These are phyloP conservation scores for Premnoplex brunnescens DNA, from an alignment of 2,797 vertebrate genomes.

Conservation along the genomic window DNA sequence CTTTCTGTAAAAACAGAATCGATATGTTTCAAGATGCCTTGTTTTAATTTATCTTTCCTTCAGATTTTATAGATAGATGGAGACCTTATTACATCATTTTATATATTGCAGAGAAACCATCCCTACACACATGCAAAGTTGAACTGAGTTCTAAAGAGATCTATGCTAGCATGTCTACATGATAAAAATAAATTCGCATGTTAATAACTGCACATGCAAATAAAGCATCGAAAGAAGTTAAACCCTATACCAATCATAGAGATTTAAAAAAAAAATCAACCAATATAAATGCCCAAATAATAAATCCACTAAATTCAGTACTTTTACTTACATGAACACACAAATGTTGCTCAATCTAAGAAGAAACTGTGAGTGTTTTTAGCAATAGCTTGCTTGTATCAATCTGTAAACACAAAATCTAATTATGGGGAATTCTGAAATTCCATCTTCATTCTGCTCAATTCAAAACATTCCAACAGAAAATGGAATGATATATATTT, in stretches of 20 bases:
- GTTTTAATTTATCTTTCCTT: constrained; percentile 28
- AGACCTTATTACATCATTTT: background rate
- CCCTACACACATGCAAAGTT: background rate
- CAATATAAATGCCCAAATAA: background rate
- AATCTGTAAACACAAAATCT: background rate
- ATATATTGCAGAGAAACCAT: background rate
- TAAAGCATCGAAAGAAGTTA: background rate
- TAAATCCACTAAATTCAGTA: background rate
- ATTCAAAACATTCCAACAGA: background rate
- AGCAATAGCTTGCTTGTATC: background rate
- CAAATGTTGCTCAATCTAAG: background rate
- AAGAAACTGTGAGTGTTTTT: background rate
- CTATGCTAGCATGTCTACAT: background rate
- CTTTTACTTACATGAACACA: background rate
- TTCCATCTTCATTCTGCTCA: background rate
- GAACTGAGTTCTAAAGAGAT: background rate
- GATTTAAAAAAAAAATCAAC: background rate
- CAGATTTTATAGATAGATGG: background rate
- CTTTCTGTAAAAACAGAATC: background rate
- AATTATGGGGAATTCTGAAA: background rate
- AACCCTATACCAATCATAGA: background rate
- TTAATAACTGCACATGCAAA: background rate
- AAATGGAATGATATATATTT: background rate
- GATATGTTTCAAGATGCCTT: background rate
- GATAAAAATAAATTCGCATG: background rate